Percentiles rank a stretch among this genome's conserved stretches.
phyloP scores from a whole-genome alignment of 2,113 vertebrate species.

The Tachuris rubrigastra region DNA sequence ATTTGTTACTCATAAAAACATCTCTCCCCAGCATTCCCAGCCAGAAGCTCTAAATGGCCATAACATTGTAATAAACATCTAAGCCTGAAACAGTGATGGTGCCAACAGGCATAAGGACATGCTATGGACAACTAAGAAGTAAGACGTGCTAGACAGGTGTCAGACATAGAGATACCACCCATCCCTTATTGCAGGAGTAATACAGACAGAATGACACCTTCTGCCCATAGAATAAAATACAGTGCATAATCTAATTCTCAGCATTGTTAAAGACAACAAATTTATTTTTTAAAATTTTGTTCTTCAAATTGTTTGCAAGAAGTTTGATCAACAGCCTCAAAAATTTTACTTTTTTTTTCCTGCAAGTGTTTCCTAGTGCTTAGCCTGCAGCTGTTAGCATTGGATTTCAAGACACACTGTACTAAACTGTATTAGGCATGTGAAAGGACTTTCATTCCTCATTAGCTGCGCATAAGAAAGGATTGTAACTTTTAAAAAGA shows the following conservation, averaged over 20 bases:
- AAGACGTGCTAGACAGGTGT: neutral
- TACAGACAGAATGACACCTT: neutral
- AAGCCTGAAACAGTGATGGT: neutral
- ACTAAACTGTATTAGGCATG: slow-evolving; percentile 50
- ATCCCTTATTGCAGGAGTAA: neutral
- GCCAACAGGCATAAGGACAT: neutral
- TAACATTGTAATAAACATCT: neutral
- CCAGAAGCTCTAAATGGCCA: neutral
- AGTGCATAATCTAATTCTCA: neutral
- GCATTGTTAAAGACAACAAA: neutral
- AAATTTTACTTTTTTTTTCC: neutral
- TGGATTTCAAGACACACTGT: slow-evolving; percentile 47
- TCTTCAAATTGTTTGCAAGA: neutral
- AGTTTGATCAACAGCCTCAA: neutral
- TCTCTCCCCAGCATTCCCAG: neutral
- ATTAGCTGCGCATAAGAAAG: slow-evolving; percentile 61
- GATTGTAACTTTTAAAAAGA: slow-evolving; percentile 57
- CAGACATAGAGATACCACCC: neutral
- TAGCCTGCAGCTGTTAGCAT: slow-evolving; percentile 21
- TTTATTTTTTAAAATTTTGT: neutral
- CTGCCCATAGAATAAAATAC: neutral
- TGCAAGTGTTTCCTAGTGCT: neutral
- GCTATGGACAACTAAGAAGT: neutral
- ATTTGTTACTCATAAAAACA: neutral
- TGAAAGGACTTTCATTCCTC: slow-evolving; percentile 68